A percentile compares a stretch with the other conserved stretches of the same genome.
phyloP scores from a whole-genome alignment of 2,113 vertebrate genomes.

The Triplophysa rosa region DNA sequence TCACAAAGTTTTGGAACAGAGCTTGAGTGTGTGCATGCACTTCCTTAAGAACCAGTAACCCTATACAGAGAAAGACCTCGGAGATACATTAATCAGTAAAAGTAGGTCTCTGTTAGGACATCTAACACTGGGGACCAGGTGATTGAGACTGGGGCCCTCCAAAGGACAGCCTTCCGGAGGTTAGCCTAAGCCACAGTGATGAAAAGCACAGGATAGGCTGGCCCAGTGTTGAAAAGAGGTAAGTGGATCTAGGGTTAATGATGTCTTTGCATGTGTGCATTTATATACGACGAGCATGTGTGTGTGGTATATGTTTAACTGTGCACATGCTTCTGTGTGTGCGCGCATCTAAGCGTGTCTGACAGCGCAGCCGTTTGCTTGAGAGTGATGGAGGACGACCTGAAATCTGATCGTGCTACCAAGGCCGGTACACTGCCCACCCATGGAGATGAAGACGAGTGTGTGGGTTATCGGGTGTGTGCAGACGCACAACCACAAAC shows the following conservation, averaged over 20 bases:
- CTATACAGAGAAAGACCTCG: conserved; percentile 12
- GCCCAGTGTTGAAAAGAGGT: conserved; percentile 49
- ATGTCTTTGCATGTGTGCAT: conserved; percentile 32
- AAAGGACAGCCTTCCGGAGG: conserved; percentile 32
- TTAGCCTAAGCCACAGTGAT: conserved; percentile 8
- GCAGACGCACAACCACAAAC: conserved; percentile 37
- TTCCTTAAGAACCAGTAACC: conserved; percentile 29
- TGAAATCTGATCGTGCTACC: conserved; percentile 43
- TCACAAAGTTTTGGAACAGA: background rate
- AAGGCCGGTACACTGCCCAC: conserved; percentile 33
- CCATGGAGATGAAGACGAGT: conserved; percentile 41
- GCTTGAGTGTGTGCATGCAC: background rate
- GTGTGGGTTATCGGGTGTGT: conserved; percentile 20
- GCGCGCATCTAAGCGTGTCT: conserved; percentile 7
- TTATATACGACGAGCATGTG: background rate
- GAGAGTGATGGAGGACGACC: conserved; percentile 47
- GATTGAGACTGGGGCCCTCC: conserved; percentile 35
- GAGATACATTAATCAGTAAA: conserved; percentile 31
- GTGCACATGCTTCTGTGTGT: conserved; percentile 23
- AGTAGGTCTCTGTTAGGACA: conserved; percentile 38
- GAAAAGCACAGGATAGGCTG: conserved; percentile 49
- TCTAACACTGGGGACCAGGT: conserved; percentile 38
- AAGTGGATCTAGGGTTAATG: conserved; percentile 58
- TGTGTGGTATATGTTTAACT: conserved; percentile 35
- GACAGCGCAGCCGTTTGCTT: conserved; percentile 14